These are phyloP conservation scores for Chrysogorgia sp. DNA, from an alignment of 92 coral and sea anemone species.

Conservation along the genomic window DNA sequence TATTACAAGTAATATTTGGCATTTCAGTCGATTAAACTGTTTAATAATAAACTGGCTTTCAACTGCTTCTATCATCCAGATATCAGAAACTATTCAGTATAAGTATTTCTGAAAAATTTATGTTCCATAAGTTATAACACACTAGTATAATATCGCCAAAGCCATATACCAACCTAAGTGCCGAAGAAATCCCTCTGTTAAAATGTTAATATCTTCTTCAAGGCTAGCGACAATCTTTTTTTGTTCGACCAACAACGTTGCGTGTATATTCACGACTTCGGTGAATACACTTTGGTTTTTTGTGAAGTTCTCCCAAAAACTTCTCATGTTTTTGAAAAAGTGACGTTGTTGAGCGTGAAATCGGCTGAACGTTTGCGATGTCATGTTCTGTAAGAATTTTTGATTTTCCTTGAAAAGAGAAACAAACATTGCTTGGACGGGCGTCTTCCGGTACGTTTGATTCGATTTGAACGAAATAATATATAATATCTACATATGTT, in stretches of 20 bases:
- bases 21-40: too few species aligned
- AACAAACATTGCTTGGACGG: too few species aligned
- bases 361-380: conserved; percentile 11
- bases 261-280: conserved; percentile 10
- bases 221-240: conserved; percentile 10
- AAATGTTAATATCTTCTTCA: conserved; percentile 12
- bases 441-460: too few species aligned
- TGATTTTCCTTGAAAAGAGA: conserved; percentile 3
- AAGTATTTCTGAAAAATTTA: too few species aligned
- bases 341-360: conserved; percentile 14
- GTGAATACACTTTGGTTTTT: conserved; percentile 11
- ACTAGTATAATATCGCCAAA: background rate
- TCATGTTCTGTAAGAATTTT: conserved; percentile 12
- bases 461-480: too few species aligned
- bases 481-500: too few species aligned
- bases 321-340: conserved; percentile 21
- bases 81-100: background rate
- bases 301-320: conserved; percentile 7
- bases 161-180: background rate
- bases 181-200: conserved; percentile 28
- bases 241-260: background rate
- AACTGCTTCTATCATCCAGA: background rate
- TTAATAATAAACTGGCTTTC: too few species aligned
- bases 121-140: background rate
- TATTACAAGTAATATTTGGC: too few species aligned